Base-by-base conservation (phyloP, 2,113 vertebrate species). In the Rhinoderma darwinii region DNA sequence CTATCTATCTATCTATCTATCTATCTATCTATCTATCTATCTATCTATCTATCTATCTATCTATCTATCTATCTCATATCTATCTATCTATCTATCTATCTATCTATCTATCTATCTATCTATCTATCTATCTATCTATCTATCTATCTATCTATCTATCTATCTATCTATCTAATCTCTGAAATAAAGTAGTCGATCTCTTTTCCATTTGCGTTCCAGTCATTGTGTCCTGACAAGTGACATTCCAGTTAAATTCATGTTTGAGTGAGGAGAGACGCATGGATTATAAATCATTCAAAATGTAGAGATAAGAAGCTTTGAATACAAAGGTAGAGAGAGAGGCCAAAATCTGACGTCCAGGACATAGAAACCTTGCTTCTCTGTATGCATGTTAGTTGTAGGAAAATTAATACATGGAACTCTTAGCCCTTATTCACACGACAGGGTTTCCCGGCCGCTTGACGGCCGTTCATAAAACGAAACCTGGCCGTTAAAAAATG, bases 231-330 rank as follows among this genome's bases (percentile, higher is more conserved):
- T 86, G 84, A 68, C 54, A 85, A 76, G 54, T 43, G 27, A 25
- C n/a, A 32, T 77, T 76, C n/a, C 7, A 54, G 41, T 78, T 86
- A 51, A 85, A 41, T 39, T 63, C 44, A 78, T 79, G 41, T 41
- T 14, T 78, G 4, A 50, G 50, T 78, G 73, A 77, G n/a, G 78
- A 47, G 63, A 85, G 56, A 54, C 30, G 47, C 35, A 6, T 61
- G 35, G 12, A 76, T 66, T 37, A 68, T 78, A 9, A 68, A 47
- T 86, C 56, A 86, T 47, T 78, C 41, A 78, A 18, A 68, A 86
- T 22, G 11, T 14, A 41, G 32, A 83, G 14, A 73, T 35, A 72
- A 54, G 20, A 54, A 0, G 0, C 39, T 22, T 54, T 72, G 17
- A 66, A 30, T 27, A 47, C 41, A 82, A 82, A 82, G 37, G 17